phyloP scores from a whole-genome alignment of 2,797 vertebrate species.

The Apodemus agrarius region DNA sequence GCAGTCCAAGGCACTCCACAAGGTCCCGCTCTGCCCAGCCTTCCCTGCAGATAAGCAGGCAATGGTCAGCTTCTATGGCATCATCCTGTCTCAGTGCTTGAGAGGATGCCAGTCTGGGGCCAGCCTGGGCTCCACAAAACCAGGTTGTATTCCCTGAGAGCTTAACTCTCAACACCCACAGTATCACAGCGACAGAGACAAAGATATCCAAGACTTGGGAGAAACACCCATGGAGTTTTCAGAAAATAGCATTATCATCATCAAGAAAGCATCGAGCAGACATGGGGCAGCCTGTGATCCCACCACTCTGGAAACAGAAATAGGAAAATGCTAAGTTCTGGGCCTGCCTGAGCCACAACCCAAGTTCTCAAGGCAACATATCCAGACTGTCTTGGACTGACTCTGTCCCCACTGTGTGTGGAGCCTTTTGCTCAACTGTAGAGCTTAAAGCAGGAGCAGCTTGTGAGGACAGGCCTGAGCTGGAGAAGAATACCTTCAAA shows the following conservation, averaged over 20 bases:
- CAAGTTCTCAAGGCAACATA: neutral
- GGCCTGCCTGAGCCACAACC: neutral
- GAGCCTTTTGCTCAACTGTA: no score
- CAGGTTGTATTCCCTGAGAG: neutral
- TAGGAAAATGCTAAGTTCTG: neutral
- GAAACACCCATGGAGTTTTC: neutral
- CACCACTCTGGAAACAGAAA: neutral
- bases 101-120: neutral
- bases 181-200: neutral
- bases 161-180: neutral
- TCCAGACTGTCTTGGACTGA: neutral
- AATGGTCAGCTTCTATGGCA: neutral
- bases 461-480: neutral
- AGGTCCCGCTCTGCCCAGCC: neutral
- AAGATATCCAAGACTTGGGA: neutral
- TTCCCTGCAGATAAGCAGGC: neutral
- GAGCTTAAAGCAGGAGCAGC: neutral
- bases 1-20: neutral
- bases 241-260: neutral
- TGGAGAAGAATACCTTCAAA: neutral
- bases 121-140: neutral
- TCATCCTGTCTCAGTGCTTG: rapidly evolving
- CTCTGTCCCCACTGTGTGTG: neutral
- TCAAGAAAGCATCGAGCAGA: neutral
- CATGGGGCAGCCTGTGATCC: neutral